These are phyloP conservation scores for Lota lota DNA, from an alignment of 2,113 vertebrate species.

Conservation along the genomic window DNA sequence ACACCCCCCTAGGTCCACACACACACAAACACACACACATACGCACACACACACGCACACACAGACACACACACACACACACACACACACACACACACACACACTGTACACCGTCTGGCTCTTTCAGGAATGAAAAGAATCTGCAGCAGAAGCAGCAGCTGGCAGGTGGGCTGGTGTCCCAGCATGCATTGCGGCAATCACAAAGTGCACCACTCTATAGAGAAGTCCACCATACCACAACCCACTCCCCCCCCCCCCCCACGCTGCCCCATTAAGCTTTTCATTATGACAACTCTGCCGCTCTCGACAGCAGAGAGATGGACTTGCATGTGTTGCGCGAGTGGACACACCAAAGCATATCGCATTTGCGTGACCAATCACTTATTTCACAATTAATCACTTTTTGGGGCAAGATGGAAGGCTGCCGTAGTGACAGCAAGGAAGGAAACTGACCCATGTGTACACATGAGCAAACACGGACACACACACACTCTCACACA, in stretches of 20 bases:
- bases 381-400: neutral
- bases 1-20: too few species aligned
- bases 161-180: constrained; percentile 59
- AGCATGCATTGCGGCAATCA: constrained; percentile 33
- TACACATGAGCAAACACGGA: constrained; percentile 11
- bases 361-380: constrained; percentile 5
- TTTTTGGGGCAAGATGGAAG: neutral
- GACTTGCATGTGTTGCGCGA: constrained; percentile 1
- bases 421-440: neutral
- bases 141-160: constrained; percentile 61
- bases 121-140: constrained; percentile 68
- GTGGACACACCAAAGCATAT: constrained; percentile 22
- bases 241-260: too few species aligned
- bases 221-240: constrained; percentile 1
- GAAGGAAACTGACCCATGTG: neutral
- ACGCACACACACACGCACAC: too few species aligned
- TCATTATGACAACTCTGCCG: constrained; percentile 35
- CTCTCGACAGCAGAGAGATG: constrained; percentile 14
- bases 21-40: too few species aligned
- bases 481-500: constrained; percentile 7
- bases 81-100: too few species aligned
- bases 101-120: neutral
- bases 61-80: too few species aligned
- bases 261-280: constrained; percentile 30
- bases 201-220: neutral